Percentiles rank a stretch among this genome's conserved stretches.
Evolutionary conservation across 2,888 invertebrate species (phyloP).

Genomic region (Aphidius colemani): DNA sequence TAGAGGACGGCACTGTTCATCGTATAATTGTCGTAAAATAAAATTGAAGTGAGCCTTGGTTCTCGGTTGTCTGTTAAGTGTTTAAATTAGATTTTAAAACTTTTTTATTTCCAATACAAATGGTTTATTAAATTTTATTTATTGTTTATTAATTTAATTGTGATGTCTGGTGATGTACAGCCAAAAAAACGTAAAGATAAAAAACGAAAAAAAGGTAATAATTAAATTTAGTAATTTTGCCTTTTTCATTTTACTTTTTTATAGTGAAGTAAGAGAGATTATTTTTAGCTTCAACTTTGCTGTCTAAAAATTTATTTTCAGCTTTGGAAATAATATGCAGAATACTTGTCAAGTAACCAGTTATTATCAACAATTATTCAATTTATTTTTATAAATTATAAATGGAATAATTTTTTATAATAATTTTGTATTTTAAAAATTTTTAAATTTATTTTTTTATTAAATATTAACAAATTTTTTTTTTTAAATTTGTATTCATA

Average conservation of each 20-base stretch:
- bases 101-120: not conserved
- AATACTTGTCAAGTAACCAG: constrained; percentile 5
- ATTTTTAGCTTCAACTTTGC: constrained; percentile 45
- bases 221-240: constrained; percentile 44
- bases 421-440: not conserved
- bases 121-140: not conserved
- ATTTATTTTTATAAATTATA: not conserved
- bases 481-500: no score
- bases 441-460: not conserved
- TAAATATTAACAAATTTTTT: no score
- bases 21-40: no score
- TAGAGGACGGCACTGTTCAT: no score
- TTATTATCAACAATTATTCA: not conserved
- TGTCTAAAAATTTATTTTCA: constrained; percentile 37
- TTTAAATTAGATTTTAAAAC: not conserved
- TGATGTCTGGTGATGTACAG: constrained; percentile 84
- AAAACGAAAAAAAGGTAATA: constrained; percentile 77
- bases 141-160: constrained; percentile 6
- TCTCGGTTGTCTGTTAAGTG: no score
- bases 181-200: constrained; percentile 86
- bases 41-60: no score
- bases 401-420: not conserved
- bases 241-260: constrained; percentile 25
- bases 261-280: constrained; percentile 33
- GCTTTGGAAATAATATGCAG: constrained; percentile 23